Conservation (phyloP, 2,113 vertebrate species). For the Spheniscus mendiculus region DNA sequence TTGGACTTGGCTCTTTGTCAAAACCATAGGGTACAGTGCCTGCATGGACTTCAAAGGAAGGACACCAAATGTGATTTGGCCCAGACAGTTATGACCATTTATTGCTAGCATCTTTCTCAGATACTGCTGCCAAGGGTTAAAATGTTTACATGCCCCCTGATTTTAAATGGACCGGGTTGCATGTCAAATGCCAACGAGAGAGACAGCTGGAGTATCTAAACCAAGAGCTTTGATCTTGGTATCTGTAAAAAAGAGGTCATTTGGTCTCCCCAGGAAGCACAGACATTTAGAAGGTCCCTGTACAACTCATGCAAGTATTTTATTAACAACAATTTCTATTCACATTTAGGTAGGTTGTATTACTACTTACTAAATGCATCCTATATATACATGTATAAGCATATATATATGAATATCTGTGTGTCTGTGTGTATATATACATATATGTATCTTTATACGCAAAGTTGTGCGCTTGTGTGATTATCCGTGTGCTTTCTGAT, state of each 20-base stretch:
- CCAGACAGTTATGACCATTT: constrained; percentile 50
- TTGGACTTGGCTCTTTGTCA: constrained; percentile 70
- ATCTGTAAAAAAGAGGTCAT: constrained; percentile 73
- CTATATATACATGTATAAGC: not conserved
- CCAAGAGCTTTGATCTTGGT: constrained; percentile 76
- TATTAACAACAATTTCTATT: constrained; percentile 50
- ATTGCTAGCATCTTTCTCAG: constrained; percentile 68
- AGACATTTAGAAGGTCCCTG: constrained; percentile 72
- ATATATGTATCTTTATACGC: not conserved
- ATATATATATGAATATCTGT: not conserved
- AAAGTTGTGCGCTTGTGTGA: not conserved
- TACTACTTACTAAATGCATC: constrained; percentile 39
- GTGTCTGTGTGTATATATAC: not conserved
- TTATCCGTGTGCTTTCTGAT: not conserved
- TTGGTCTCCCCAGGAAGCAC: constrained; percentile 73
- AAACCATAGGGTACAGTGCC: constrained; percentile 49
- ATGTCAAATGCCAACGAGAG: constrained; percentile 76
- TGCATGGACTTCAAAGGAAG: constrained; percentile 68
- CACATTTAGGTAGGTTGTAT: constrained; percentile 51
- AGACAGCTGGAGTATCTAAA: constrained; percentile 77
- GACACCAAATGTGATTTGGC: constrained; percentile 60
- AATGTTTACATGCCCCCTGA: constrained; percentile 73
- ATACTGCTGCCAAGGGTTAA: constrained; percentile 72
- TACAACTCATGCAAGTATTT: constrained; percentile 69
- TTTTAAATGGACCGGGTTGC: constrained; percentile 70